Percentiles rank a stretch among this genome's conserved stretches.
Conservation (phyloP, 2,888 invertebrate genomes). For the Cheilosia vulpina region DNA sequence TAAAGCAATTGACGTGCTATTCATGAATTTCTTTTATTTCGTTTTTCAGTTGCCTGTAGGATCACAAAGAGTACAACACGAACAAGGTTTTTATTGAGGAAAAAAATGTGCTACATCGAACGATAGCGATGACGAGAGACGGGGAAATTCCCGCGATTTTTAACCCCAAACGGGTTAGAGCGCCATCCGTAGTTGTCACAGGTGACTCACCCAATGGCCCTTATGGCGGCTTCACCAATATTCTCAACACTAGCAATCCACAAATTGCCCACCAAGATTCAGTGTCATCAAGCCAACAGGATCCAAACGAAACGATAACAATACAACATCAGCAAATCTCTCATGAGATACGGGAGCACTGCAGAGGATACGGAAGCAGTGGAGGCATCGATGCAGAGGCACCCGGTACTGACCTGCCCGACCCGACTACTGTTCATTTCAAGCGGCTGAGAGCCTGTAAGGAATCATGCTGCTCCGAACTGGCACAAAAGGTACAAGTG, state of each 20-base stretch:
- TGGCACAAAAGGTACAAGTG: constrained; percentile 89
- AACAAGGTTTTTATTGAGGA: constrained; percentile 19
- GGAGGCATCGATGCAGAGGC: constrained; percentile 79
- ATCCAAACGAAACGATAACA: constrained; percentile 84
- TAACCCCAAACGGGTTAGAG: constrained; percentile 89
- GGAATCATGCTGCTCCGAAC: constrained; percentile 91
- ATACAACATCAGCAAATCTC: constrained; percentile 76
- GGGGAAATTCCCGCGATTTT: constrained; percentile 92
- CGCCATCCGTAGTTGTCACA: constrained; percentile 89
- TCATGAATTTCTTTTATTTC: constrained; percentile 2
- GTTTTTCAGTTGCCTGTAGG: constrained; percentile 23
- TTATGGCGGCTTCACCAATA: constrained; percentile 84
- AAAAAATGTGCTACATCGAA: constrained; percentile 55
- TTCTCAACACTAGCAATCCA: constrained; percentile 83
- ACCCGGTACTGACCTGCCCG: constrained; percentile 78
- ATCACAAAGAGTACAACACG: constrained; percentile 20
- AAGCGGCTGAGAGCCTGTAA: constrained; percentile 85
- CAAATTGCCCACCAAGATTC: constrained; percentile 85
- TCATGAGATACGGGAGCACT: constrained; percentile 76
- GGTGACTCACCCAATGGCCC: constrained; percentile 86
- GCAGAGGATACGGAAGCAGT: constrained; percentile 76
- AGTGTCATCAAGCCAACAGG: constrained; percentile 87
- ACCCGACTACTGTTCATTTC: constrained; percentile 79
- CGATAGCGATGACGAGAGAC: constrained; percentile 87
- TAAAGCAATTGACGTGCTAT: neutral